Conservation (phyloP, 37 sponge, comb jelly and placozoan genomes). For the Crambe crambe region DNA sequence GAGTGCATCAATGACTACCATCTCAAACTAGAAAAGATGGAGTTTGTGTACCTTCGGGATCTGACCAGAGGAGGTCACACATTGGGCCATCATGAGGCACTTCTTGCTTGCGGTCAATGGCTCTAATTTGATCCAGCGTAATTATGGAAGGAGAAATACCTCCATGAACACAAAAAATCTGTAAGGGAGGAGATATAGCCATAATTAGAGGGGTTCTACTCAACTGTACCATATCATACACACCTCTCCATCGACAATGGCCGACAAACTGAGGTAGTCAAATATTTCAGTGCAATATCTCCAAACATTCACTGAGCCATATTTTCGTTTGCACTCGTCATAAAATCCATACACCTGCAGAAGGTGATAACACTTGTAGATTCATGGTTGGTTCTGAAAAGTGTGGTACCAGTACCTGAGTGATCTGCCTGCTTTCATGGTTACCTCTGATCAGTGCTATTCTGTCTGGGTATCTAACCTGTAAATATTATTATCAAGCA, state of each 20-base stretch:
- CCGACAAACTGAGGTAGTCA: slow-evolving; percentile 98
- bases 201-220: too few relatives aligned
- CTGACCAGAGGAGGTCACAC: slow-evolving; percentile 99
- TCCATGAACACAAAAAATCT: slow-evolving; percentile 99
- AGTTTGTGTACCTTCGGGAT: slow-evolving; percentile 94
- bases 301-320: slow-evolving; percentile 99
- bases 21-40: neutral
- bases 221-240: too few relatives aligned
- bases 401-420: slow-evolving; percentile 68
- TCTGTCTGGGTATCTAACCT: slow-evolving; percentile 96
- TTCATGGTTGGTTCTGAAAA: too few relatives aligned
- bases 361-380: too few relatives aligned
- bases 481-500: neutral
- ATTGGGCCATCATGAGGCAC: slow-evolving; percentile 99
- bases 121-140: slow-evolving; percentile 94
- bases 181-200: neutral
- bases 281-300: slow-evolving; percentile 99
- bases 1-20: neutral
- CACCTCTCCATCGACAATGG: slow-evolving; percentile 96
- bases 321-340: slow-evolving; percentile 98
- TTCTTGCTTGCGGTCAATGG: slow-evolving; percentile 98
- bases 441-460: slow-evolving; percentile 96
- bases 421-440: slow-evolving; percentile 98
- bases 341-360: slow-evolving; percentile 99
- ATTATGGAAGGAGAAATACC: slow-evolving; percentile 97